Base-by-base conservation (phyloP, 2,113 vertebrate genomes). In the Phyllostomus hastatus region DNA sequence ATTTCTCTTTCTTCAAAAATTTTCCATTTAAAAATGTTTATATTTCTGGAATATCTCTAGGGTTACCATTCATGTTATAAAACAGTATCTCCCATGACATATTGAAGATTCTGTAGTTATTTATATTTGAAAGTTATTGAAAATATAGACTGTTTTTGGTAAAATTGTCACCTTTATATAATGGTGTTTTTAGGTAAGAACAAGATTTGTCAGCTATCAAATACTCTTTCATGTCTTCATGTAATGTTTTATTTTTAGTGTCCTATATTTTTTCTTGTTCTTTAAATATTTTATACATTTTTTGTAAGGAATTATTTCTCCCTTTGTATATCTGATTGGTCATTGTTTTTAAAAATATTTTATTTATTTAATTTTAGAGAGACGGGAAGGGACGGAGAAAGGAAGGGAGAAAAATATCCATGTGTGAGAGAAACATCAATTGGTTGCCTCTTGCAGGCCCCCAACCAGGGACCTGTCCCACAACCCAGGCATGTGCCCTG, bases 1-100 rank as follows among this genome's bases (percentile, higher is more conserved):
- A 41, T 22, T 86, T 12, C 0, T 64, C 43, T 89, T 91, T 33
- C 61, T 33, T 72, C 17, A 64, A 31, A 57, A 7, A 0, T 69
- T 57, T 64, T 28, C 57, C 41, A 12, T 26, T 82, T 57, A 19
- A 41, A 72, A 72, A 35, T 57, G 72, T 50, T 88, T 35, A 5
- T 64, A 31, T 43, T 50, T n/a, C 28, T 43, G 69, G 35, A 26
- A 84, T 43, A n/a, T 20, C 15, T 16, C n/a, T 64, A 64, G 54
- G 38, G 5, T 5, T 22, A 2, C 16, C 11, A 50, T 10, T 38
- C n/a, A 8, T 10, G 0, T 43, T 52, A 12, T 2, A 33, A 1
- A 14, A 28, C 15, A 50, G 12, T 76, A 41, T 33, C 8, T 38
- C 14, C 1, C n/a, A 46, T 46, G 2, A 20, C 28, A 46, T 5